Conservation (phyloP, 2,888 invertebrate genomes). For the Acronicta alni region DNA sequence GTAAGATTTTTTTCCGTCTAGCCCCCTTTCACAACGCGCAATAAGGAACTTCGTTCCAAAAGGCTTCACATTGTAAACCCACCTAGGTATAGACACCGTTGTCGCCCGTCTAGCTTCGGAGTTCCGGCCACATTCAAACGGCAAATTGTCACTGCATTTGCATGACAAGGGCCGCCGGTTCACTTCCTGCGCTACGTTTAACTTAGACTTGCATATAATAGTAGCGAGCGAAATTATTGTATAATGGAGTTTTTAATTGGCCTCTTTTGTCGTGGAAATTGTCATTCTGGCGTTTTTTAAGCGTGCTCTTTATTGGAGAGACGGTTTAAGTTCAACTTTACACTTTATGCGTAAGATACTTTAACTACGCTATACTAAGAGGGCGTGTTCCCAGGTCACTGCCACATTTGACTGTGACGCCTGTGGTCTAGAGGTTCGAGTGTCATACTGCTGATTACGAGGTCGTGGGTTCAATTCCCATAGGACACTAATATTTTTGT, state of each 20-base stretch:
- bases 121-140: constrained; percentile 54
- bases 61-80: constrained; percentile 32
- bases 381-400: too few relatives aligned
- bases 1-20: too few relatives aligned
- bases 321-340: background rate
- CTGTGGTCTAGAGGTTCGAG: too few relatives aligned
- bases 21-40: too few relatives aligned
- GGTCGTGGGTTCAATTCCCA: too few relatives aligned
- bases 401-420: too few relatives aligned
- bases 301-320: constrained; percentile 1
- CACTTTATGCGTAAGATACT: too few relatives aligned
- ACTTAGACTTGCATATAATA: constrained; percentile 43
- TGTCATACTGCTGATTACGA: too few relatives aligned
- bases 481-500: too few relatives aligned
- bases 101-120: constrained; percentile 27
- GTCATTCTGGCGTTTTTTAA: constrained; percentile 12
- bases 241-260: constrained; percentile 43
- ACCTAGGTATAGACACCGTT: constrained; percentile 26
- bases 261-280: constrained; percentile 41
- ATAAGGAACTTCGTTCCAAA: constrained; percentile 5
- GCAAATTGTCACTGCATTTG: constrained; percentile 69
- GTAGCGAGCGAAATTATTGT: constrained; percentile 37
- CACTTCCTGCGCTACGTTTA: constrained; percentile 53
- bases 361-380: too few relatives aligned
- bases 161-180: constrained; percentile 67